Evolutionary conservation across 2,113 vertebrate genomes (phyloP).

Genomic region (Gadus chalcogrammus): DNA sequence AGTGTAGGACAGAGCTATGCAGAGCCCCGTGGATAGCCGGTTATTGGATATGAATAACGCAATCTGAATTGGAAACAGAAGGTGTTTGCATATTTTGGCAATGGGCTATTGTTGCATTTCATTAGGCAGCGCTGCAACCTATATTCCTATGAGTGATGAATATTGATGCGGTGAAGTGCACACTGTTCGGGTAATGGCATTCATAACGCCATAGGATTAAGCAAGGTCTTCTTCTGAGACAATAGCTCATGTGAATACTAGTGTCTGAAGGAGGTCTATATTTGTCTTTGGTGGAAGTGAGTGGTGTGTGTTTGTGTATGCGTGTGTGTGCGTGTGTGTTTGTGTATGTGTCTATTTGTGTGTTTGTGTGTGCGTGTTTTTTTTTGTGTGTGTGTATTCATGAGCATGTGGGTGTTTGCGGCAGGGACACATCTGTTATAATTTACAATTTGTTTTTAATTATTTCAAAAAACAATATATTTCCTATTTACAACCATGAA

Average conservation of each 20-base stretch:
- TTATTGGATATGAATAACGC: conserved; percentile 54
- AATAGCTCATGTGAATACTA: conserved; percentile 37
- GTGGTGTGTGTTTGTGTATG: neutral
- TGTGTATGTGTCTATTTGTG: neutral
- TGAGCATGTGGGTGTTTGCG: neutral
- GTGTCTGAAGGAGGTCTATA: conserved; percentile 37
- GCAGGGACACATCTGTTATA: neutral
- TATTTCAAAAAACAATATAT: too few relatives aligned
- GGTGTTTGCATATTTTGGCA: conserved; percentile 59
- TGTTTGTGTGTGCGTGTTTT: neutral
- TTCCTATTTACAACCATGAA: neutral
- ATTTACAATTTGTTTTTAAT: too few relatives aligned
- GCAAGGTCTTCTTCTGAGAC: conserved; percentile 34
- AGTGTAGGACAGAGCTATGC: conserved; percentile 39
- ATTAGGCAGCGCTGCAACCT: conserved; percentile 49
- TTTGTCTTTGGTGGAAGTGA: conserved; percentile 18
- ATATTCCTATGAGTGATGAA: conserved; percentile 52
- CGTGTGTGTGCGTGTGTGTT: too few relatives aligned
- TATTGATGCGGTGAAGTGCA: conserved; percentile 46
- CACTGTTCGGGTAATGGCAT: conserved; percentile 54
- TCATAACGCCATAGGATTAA: conserved; percentile 62
- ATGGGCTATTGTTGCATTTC: conserved; percentile 55
- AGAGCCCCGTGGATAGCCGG: conserved; percentile 47
- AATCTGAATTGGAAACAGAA: conserved; percentile 53
- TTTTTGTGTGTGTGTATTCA: neutral